Conservation (phyloP, 2,113 vertebrate genomes). For the Seriola quinqueradiata region DNA sequence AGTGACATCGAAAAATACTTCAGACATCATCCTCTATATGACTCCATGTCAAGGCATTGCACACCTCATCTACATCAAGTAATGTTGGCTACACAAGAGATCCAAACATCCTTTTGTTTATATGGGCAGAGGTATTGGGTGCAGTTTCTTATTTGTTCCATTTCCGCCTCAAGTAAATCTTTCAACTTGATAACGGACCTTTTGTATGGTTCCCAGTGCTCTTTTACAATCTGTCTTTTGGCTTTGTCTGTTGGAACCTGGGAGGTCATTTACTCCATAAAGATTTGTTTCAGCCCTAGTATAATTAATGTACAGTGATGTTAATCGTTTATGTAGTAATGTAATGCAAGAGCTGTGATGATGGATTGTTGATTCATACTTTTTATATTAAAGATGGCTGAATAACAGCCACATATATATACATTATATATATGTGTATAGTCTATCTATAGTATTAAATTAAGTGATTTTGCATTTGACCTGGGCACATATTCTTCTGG, state of each 20-base stretch:
- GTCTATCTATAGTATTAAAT: neutral
- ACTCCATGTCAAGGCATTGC: neutral
- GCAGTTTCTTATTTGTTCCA: constrained; percentile 18
- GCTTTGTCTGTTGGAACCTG: neutral
- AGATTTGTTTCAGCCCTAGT: neutral
- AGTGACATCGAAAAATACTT: no score
- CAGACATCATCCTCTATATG: no score
- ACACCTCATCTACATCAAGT: neutral
- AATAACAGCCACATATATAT: no score
- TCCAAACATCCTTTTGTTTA: constrained; percentile 22
- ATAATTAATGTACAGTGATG: neutral
- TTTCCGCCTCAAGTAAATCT: constrained; percentile 10
- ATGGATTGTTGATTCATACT: neutral
- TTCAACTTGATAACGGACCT: constrained; percentile 5
- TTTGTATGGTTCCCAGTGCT: neutral
- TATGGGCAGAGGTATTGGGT: neutral
- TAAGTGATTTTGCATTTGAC: neutral
- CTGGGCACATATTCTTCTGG: neutral
- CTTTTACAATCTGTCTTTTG: neutral
- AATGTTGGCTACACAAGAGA: constrained; percentile 25
- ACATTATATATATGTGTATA: no score
- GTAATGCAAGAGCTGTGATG: neutral
- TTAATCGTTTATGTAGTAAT: neutral
- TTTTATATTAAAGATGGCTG: neutral
- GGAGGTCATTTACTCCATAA: neutral